Conservation (phyloP, 2,797 vertebrate genomes). For the Neoniphon sammara region DNA sequence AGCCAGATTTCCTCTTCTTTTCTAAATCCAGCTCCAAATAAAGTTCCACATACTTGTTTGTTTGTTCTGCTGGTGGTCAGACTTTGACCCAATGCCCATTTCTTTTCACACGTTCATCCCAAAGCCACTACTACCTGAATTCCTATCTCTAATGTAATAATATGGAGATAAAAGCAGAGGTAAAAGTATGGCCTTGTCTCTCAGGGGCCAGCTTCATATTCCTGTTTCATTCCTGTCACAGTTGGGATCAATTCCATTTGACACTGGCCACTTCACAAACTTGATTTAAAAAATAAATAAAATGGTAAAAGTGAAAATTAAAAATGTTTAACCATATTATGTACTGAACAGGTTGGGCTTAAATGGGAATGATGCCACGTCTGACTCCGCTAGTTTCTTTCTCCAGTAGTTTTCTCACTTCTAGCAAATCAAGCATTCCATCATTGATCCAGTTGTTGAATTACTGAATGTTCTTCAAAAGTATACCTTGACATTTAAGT, state of each 20-base stretch:
- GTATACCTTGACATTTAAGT: not conserved
- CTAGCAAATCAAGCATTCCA: constrained; percentile 52
- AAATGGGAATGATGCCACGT: constrained; percentile 3
- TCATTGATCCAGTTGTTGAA: constrained; percentile 3
- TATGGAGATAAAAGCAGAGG: not conserved
- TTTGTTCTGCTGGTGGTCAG: constrained; percentile 3
- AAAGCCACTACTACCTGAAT: not conserved
- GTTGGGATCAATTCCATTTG: constrained; percentile 24
- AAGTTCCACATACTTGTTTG: not conserved
- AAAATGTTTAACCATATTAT: not conserved
- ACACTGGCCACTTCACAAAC: not conserved
- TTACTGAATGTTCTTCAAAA: not conserved
- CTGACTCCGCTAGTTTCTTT: not conserved
- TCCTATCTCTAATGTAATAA: not conserved
- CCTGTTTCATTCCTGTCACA: not conserved
- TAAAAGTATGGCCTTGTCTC: not conserved
- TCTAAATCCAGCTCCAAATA: not conserved
- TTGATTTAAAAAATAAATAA: not conserved
- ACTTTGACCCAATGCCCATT: not conserved
- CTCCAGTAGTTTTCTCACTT: not conserved
- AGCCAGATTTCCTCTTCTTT: not conserved
- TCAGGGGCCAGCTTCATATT: not conserved
- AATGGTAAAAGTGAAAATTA: too few relatives aligned
- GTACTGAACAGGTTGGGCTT: constrained; percentile 9
- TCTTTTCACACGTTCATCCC: not conserved